phyloP scores from a whole-genome alignment of 2,797 vertebrate genomes.

The Peromyscus eremicus region DNA sequence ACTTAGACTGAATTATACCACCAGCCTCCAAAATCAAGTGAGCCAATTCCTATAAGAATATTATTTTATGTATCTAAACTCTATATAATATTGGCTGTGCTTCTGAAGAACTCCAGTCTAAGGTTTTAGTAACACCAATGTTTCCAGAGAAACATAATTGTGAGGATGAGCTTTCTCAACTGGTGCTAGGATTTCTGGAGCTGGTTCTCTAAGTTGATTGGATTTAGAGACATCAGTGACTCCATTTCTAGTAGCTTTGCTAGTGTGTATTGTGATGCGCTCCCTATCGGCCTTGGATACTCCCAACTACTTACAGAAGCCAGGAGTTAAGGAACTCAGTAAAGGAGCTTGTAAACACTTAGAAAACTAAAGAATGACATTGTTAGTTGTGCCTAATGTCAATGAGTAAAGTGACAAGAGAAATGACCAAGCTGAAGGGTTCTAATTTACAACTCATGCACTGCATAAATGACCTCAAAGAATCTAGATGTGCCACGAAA shows the following conservation, averaged over 20 bases:
- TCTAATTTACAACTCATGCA: background rate
- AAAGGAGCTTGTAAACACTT: background rate
- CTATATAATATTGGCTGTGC: background rate
- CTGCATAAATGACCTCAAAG: background rate
- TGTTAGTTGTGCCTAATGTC: background rate
- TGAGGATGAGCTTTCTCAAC: background rate
- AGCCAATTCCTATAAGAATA: background rate
- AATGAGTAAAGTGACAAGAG: background rate
- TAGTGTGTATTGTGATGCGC: too few species aligned
- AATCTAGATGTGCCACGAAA: background rate
- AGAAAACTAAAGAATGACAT: background rate
- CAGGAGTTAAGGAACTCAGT: background rate
- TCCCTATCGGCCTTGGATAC: background rate
- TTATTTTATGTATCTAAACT: background rate
- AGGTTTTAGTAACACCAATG: background rate
- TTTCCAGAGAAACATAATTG: background rate
- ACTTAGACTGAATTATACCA: background rate
- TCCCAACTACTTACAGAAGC: background rate
- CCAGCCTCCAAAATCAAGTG: background rate
- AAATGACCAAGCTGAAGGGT: background rate
- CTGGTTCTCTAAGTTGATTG: background rate
- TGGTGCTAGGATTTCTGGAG: background rate
- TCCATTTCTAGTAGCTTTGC: background rate
- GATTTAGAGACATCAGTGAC: background rate
- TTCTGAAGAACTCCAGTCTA: background rate